Conservation (phyloP, 2,797 vertebrate species). For the Acrocephalus scirpaceus region DNA sequence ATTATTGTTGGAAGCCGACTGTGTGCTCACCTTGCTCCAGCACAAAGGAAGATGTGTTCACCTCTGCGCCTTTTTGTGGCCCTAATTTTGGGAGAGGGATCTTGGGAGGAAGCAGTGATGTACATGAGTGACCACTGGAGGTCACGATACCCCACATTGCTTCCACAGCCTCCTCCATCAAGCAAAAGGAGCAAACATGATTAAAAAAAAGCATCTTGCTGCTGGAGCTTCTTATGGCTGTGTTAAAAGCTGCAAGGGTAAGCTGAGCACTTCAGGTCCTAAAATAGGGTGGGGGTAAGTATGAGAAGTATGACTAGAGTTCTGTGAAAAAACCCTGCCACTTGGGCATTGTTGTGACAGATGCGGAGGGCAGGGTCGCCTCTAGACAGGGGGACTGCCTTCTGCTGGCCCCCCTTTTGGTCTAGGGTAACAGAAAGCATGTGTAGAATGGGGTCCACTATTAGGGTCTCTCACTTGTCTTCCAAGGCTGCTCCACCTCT, state of each 20-base stretch:
- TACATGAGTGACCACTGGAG: neutral
- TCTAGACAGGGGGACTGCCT: neutral
- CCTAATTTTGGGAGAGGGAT: neutral
- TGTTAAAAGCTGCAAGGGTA: neutral
- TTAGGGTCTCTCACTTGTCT: neutral
- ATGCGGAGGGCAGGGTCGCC: neutral
- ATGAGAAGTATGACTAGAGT: neutral
- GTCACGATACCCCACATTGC: neutral
- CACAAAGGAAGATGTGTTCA: neutral
- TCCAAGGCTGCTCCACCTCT: neutral
- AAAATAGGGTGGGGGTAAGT: neutral
- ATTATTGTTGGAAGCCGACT: rapidly evolving
- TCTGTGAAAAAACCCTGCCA: rapidly evolving
- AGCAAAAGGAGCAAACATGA: neutral
- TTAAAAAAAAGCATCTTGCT: neutral
- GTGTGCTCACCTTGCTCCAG: neutral
- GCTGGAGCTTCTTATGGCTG: neutral
- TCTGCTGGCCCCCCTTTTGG: rapidly evolving
- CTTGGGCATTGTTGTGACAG: neutral
- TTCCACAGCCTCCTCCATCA: neutral
- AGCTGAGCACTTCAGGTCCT: neutral
- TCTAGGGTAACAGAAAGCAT: neutral
- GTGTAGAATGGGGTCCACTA: neutral
- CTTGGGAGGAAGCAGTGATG: neutral
- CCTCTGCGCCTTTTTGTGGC: neutral